Base-by-base conservation (phyloP, 2,888 invertebrate genomes). In the Pristionchus mayeri region DNA sequence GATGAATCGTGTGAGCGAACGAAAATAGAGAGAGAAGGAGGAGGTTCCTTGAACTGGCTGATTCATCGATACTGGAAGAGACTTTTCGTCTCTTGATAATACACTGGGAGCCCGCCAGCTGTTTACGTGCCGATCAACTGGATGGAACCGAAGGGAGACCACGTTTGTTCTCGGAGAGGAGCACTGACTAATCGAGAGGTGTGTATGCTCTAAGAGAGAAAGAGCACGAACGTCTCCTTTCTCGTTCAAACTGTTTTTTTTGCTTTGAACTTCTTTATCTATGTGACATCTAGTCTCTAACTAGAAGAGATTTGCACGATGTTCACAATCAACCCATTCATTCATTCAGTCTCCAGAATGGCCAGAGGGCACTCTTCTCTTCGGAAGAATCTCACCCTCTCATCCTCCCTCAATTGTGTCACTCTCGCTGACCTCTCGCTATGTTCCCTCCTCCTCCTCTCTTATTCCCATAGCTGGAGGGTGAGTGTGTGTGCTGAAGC, bases 371-470 rank as follows among this genome's bases (percentile, higher is more conserved):
- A 78, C 50, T 50, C 76, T 21, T 24, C 30, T n/a, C n/a, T n/a
- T 40, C 34, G 50, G 50, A 78, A 48, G n/a, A n/a, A n/a, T n/a
- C n/a, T n/a, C n/a, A n/a, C 50, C 48, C 50, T 50, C 50, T 78
- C 63, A 63, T 63, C 63, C 34, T 6, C 24, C 9, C 21, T 6
- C 75, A 24, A 40, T 50, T 71, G 71, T 44, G 48, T 50, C 76
- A 50, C 76, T 78, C 48, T 78, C 30, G 76, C 76, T 78, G 80
- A 57, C 80, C 57, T 82, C 81, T 44, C 60, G n/a, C n/a, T n/a
- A n/a, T n/a, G n/a, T n/a, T 82, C 81, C 40, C 63, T 48, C 44
- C 54, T 18, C 30, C 48, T 18, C 24, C 40, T n/a, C 27, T 63
- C 44, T 21, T 48, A 63, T 44, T 21, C 48, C 81, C 81, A 37